Evolutionary conservation across 2,113 vertebrate species (phyloP), one percentile per base, ranked within the genome.

Genomic region (Notarius quadriscutis): DNA sequence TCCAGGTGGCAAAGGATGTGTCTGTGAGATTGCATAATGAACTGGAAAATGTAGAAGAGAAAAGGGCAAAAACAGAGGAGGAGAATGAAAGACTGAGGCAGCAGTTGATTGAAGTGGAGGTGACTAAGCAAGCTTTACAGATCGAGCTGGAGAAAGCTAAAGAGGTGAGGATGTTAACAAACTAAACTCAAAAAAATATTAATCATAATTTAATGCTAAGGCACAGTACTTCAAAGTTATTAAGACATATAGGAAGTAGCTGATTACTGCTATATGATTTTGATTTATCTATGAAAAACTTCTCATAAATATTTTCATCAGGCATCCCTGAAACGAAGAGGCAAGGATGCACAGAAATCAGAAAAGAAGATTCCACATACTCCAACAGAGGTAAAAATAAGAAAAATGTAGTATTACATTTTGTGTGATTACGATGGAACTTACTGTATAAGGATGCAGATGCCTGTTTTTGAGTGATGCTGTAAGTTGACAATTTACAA

Each of bases 11-110:
- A 30, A 99, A 99, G 89, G 98, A 99, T 90, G 98, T 99, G 34
- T 99, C 98, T 0, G 98, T 99, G 89, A 97, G 98, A 85, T 94
- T 99, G 92, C 98, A 99, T 92, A 97, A 99, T 1, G 98, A 99
- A 90, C 91, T 99, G 89, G 98, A 99, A 95, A 99, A 96, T 0
- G 98, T 99, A 88, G 98, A 99, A 94, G 98, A 99, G 93, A 99
- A 99, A 90, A 95, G 98, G 86, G 96, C 97, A 15, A 97, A 95
- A 92, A 99, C 98, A 51, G 98, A 99, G 91, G 98, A 99, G 30
- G 98, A 99, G 94, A 99, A 99, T 87, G 98, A 99, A 92, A 97
- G 96, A 89, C 93, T 99, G 88, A 96, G 98, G 88, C 98, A 99
- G 91, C 95, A 97, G 92, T 95, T 99, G 84, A 99, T 99, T 89